Evolutionary conservation across 2,113 vertebrate species (phyloP).

Genomic region (Hemichromis elongatus): DNA sequence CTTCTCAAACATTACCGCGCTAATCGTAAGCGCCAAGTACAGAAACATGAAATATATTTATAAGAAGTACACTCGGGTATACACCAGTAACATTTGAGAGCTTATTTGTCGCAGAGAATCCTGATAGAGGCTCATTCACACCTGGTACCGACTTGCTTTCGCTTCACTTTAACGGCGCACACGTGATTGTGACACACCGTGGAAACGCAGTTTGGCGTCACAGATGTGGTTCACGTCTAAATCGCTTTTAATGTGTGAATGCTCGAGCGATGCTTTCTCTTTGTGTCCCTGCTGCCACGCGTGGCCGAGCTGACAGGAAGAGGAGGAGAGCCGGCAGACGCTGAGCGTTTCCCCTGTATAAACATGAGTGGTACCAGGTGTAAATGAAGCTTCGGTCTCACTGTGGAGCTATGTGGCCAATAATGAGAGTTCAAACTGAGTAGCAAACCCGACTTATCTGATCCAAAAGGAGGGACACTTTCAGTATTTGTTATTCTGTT

Average conservation of each 20-base stretch:
- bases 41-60: not conserved
- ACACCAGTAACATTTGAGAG: not conserved
- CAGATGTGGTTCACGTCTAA: not conserved
- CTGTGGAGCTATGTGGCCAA: constrained; percentile 1
- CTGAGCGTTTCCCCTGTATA: not conserved
- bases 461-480: constrained; percentile 29
- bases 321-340: not conserved
- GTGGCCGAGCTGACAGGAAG: not conserved
- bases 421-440: constrained; percentile 18
- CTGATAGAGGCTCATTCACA: not conserved
- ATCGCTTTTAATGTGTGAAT: not conserved
- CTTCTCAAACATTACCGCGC: not conserved
- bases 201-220: not conserved
- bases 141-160: not conserved
- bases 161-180: not conserved
- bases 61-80: not conserved
- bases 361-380: not conserved
- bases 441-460: constrained; percentile 11
- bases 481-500: constrained; percentile 40
- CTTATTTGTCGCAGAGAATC: not conserved
- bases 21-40: not conserved
- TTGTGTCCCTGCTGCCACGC: not conserved
- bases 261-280: not conserved
- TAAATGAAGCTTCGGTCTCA: not conserved
- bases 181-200: not conserved